phyloP scores from a whole-genome alignment of 2,797 vertebrate genomes.

The Notamacropus eugenii region DNA sequence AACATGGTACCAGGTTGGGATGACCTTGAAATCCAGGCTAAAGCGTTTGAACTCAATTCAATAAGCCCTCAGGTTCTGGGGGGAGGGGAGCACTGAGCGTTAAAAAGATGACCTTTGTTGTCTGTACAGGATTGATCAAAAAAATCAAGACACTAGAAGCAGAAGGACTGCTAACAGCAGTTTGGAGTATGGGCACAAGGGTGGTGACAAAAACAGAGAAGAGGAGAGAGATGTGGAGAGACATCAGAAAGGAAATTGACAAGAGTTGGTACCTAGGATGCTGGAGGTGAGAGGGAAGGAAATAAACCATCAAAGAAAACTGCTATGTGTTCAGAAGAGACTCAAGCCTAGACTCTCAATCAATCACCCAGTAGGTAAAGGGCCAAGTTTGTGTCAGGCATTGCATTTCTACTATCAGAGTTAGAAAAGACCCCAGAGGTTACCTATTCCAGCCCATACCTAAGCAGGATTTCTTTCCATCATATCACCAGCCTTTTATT shows the following conservation, averaged over 20 bases:
- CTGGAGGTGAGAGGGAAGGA: background rate
- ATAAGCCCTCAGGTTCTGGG: background rate
- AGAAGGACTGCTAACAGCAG: background rate
- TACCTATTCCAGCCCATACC: background rate
- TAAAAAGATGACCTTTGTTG: background rate
- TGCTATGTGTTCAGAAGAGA: background rate
- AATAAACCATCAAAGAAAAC: background rate
- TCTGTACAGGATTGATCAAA: background rate
- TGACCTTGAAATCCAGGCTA: background rate
- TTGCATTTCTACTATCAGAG: background rate
- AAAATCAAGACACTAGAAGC: background rate
- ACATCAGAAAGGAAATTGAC: background rate
- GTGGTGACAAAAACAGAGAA: background rate
- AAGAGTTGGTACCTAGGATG: background rate
- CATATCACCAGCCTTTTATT: background rate
- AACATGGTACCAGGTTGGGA: background rate
- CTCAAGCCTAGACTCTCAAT: background rate
- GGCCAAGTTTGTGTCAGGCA: background rate
- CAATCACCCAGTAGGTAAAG: background rate
- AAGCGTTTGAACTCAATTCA: background rate
- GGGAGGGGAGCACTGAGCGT: no score
- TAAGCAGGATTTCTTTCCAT: background rate
- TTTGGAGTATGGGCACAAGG: background rate
- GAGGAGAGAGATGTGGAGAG: background rate
- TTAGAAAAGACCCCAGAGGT: background rate